Conservation (phyloP, 2,113 vertebrate genomes). For the Ptilonorhynchus violaceus region DNA sequence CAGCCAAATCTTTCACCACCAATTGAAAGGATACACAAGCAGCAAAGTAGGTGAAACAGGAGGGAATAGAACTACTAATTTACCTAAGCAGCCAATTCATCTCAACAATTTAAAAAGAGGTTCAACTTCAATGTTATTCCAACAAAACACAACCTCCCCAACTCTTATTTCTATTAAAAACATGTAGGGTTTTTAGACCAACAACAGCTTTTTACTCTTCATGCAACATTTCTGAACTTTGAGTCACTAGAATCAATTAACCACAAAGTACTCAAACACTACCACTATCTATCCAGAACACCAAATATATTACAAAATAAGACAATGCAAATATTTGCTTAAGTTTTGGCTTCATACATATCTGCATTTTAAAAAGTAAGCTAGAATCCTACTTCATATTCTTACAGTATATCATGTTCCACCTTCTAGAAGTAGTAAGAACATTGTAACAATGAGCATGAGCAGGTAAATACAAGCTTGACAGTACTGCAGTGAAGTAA, state of each 20-base stretch:
- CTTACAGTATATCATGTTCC: constrained; percentile 49
- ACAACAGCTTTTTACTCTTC: constrained; percentile 28
- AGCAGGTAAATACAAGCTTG: constrained; percentile 17
- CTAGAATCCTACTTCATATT: constrained; percentile 32
- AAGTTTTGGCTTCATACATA: constrained; percentile 49
- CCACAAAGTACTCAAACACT: constrained; percentile 26
- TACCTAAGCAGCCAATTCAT: constrained; percentile 32
- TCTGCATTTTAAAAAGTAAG: constrained; percentile 43
- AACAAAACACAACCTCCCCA: neutral
- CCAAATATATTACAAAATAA: constrained; percentile 56
- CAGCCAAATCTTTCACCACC: neutral
- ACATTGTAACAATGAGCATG: neutral
- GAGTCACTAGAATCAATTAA: constrained; percentile 48
- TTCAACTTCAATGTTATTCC: constrained; percentile 10
- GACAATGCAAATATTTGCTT: constrained; percentile 41
- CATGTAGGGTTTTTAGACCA: constrained; percentile 8
- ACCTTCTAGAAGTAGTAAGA: constrained; percentile 62
- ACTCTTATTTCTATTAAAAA: constrained; percentile 3
- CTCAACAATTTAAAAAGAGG: constrained; percentile 22
- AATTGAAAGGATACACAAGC: constrained; percentile 10
- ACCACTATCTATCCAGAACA: constrained; percentile 47
- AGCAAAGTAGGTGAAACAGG: constrained; percentile 39
- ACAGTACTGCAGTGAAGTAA: neutral
- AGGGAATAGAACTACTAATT: constrained; percentile 4
- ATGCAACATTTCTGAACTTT: constrained; percentile 42